These are phyloP conservation scores for Lepisosteus oculatus DNA, from an alignment of 2,113 vertebrate genomes.

Conservation along the genomic window DNA sequence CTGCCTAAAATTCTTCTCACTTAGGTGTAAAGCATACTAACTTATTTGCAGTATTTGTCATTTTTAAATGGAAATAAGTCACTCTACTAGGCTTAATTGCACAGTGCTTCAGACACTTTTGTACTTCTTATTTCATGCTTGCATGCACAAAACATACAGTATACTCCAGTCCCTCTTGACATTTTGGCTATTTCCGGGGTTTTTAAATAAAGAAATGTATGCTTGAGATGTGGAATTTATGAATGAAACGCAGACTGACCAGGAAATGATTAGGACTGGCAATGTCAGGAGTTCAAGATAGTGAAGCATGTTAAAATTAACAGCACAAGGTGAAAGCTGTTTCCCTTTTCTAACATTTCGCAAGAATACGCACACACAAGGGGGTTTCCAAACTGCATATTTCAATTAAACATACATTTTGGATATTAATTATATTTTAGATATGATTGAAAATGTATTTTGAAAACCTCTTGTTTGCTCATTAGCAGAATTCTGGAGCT, in stretches of 20 bases:
- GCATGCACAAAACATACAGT: too few relatives aligned
- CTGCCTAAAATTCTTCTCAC: too few relatives aligned
- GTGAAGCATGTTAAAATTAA: constrained; percentile 21
- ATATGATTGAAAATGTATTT: not conserved
- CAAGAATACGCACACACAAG: not conserved
- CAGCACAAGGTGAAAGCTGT: constrained; percentile 20
- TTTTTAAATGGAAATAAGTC: too few relatives aligned
- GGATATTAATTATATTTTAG: not conserved
- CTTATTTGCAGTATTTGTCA: too few relatives aligned
- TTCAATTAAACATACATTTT: too few relatives aligned
- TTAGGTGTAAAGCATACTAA: too few relatives aligned
- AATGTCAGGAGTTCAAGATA: constrained; percentile 8
- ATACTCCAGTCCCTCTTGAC: too few relatives aligned
- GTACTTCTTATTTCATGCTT: too few relatives aligned
- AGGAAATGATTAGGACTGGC: constrained; percentile 1
- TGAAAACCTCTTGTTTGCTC: too few relatives aligned
- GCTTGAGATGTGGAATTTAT: not conserved
- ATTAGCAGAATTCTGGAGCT: too few relatives aligned
- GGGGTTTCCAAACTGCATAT: not conserved
- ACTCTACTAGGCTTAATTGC: too few relatives aligned
- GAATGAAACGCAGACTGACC: not conserved
- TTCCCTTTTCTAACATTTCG: constrained; percentile 9
- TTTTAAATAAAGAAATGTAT: not conserved
- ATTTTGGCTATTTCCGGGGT: not conserved
- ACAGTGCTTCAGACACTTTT: too few relatives aligned